Evolutionary conservation across 2,888 invertebrate genomes (phyloP), one percentile per base, ranked within the genome.

Genomic region (Dicranocentrus wangi): DNA sequence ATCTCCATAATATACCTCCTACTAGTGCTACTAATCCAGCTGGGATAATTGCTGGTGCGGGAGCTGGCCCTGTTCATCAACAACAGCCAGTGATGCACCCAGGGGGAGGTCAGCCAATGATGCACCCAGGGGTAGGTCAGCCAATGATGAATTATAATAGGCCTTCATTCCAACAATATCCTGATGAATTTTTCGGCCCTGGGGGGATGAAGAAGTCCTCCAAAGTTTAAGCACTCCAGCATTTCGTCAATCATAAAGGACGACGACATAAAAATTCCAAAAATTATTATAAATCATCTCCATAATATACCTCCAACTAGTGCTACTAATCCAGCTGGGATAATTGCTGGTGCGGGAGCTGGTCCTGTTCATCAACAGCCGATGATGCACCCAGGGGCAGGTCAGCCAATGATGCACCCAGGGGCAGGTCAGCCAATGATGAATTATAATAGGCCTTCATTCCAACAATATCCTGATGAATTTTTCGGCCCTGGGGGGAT

Each of bases 261-360:
- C 15, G 72, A 72, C 17, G 66, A 72, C 8, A 32, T 28, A 7
- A 63, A 55, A 58, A 43, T 79, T 15, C 78, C 78, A 15, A 79
- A 79, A 47, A 79, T 79, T 27, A 71, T 79, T 21, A 79, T 79
- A 19, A 79, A 79, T 32, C 78, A 79, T 71, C 78, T 71, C 17
- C 78, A 79, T 21, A 79, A 79, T 47, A 25, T 79, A 7, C 78
- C 78, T 13, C 71, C 78, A 10, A 21, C 69, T 10, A 8, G 39
- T 0, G 66, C 53, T 25, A n/a, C 65, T n/a, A 47, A 19, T 28
- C 5, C 51, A 0, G 60, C 68, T n/a, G 70, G 78, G 21, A 42
- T 19, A 32, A 28, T 53, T 55, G 68, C 70, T 0, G 51, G 61
- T 1, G 28, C 61, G 3, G 55, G 21, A 10, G 55, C 55, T 47